A percentile compares a stretch with the other conserved stretches of the same genome.
Conservation (phyloP, 2,797 vertebrate genomes). For the Coluber constrictor region DNA sequence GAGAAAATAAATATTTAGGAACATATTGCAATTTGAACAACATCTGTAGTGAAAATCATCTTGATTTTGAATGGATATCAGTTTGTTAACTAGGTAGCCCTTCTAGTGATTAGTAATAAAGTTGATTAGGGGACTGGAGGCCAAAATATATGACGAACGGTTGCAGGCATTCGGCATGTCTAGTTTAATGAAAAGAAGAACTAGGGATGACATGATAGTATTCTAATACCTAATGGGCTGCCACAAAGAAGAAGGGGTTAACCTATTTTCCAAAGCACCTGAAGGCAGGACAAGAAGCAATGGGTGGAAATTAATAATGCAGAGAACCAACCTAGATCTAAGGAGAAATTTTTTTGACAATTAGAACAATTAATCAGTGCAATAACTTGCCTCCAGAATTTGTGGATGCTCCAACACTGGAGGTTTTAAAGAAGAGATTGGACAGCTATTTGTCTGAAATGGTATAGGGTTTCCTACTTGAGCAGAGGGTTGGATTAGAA, state of each 20-base stretch:
- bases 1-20: constrained; percentile 30
- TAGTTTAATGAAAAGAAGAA: not conserved
- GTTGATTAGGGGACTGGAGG: not conserved
- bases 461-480: not conserved
- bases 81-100: not conserved
- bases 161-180: not conserved
- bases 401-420: not conserved
- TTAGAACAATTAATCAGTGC: not conserved
- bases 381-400: not conserved
- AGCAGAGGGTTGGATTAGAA: not conserved
- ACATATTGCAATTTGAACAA: not conserved
- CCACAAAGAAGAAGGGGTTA: not conserved
- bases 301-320: not conserved
- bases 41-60: not conserved
- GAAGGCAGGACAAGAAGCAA: not conserved
- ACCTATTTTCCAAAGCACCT: not conserved
- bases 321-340: not conserved
- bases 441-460: not conserved
- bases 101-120: not conserved
- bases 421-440: not conserved
- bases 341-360: not conserved
- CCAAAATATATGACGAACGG: not conserved
- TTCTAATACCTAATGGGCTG: not conserved
- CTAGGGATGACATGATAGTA: not conserved
- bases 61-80: constrained; percentile 3